These are phyloP conservation scores for Cistogaster globosa DNA, from an alignment of 2,888 invertebrate genomes.

Conservation along the genomic window DNA sequence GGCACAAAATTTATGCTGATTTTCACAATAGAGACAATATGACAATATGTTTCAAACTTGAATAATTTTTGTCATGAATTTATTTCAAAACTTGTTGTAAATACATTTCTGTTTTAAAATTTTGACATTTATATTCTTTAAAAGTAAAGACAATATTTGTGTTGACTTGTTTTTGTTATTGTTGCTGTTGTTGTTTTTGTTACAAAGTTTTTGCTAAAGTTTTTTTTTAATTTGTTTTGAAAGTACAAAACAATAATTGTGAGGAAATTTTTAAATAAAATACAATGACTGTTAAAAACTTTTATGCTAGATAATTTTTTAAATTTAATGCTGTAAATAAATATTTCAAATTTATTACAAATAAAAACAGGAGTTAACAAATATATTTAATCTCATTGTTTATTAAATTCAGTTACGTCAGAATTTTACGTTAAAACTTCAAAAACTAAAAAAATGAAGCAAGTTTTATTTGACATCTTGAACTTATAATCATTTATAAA, in stretches of 20 bases:
- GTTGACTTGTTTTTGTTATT: slow-evolving; percentile 7
- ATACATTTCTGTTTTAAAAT: neutral
- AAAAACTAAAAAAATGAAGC: too few relatives aligned
- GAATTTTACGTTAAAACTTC: too few relatives aligned
- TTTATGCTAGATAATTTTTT: neutral
- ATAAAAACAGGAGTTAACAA: too few relatives aligned
- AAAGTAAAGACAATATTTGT: slow-evolving; percentile 19
- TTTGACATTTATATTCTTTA: slow-evolving; percentile 7
- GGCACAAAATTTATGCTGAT: neutral
- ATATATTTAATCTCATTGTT: too few relatives aligned
- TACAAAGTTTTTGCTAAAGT: neutral
- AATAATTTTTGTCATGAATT: neutral
- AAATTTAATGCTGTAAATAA: too few relatives aligned
- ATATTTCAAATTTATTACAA: too few relatives aligned
- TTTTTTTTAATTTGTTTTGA: neutral
- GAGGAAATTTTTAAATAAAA: slow-evolving; percentile 17
- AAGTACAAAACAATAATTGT: neutral
- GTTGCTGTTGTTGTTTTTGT: neutral
- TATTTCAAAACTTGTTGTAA: neutral
- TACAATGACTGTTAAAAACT: neutral
- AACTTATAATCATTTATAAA: too few relatives aligned
- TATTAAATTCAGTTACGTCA: too few relatives aligned
- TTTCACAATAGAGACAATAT: neutral
- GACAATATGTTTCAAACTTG: neutral
- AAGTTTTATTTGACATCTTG: too few relatives aligned